These are phyloP conservation scores for Drosophila suzukii DNA, from an alignment of 1,140 invertebrate genomes.

Conservation along the genomic window DNA sequence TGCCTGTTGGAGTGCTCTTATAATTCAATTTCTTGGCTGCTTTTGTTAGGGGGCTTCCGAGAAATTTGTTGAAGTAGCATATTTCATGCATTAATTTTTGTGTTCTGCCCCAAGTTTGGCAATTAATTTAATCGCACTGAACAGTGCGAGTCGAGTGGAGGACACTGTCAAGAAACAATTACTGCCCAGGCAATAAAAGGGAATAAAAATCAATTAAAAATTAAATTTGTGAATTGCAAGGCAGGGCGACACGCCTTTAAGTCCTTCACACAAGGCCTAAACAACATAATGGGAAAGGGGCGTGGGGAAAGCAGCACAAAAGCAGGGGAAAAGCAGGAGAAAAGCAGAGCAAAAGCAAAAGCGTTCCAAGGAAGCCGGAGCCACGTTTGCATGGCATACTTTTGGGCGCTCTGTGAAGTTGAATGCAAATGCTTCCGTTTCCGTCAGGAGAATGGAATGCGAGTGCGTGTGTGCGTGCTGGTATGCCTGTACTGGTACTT, in stretches of 20 bases:
- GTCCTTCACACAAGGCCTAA: background rate
- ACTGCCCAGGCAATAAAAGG: conserved; percentile 36
- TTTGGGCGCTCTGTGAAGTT: conserved; percentile 45
- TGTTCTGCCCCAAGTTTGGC: conserved; percentile 48
- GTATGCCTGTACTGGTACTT: background rate
- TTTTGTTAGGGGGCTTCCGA: conserved; percentile 46
- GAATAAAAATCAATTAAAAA: conserved; percentile 50
- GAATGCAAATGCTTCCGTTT: conserved; percentile 60
- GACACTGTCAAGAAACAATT: conserved; percentile 51
- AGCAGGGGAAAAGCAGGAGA: background rate
- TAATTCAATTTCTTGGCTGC: conserved; percentile 70
- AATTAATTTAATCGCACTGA: conserved; percentile 68
- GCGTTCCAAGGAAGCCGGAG: conserved; percentile 7
- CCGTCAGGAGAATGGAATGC: conserved; percentile 25
- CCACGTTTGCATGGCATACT: conserved; percentile 48
- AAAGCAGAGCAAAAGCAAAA: background rate
- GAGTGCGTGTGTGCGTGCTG: conserved; percentile 4
- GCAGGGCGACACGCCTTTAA: conserved; percentile 20
- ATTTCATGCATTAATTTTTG: conserved; percentile 67
- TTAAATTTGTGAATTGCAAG: conserved; percentile 45
- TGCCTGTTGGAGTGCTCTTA: conserved; percentile 38
- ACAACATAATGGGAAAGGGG: too few relatives aligned
- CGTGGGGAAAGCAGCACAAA: background rate
- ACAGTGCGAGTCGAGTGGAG: conserved; percentile 10
- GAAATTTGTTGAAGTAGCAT: conserved; percentile 64